phyloP scores from a whole-genome alignment of 2,113 vertebrate genomes.

The Ondatra zibethicus region DNA sequence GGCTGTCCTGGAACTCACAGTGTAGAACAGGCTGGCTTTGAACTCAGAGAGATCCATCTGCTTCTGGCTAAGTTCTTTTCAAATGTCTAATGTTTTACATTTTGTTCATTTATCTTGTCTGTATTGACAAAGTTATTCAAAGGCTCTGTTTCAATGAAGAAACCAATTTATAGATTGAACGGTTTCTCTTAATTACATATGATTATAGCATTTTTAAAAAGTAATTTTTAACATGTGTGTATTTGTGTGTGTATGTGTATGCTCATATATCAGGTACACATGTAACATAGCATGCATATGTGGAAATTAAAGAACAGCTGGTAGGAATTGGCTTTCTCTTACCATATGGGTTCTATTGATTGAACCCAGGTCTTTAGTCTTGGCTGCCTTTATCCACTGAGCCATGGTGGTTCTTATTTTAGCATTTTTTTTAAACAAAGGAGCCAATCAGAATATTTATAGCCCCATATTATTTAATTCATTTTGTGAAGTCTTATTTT shows the following conservation, averaged over 20 bases:
- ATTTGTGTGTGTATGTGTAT: not conserved
- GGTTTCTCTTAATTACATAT: constrained; percentile 1
- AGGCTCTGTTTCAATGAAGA: not conserved
- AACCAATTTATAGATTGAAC: constrained; percentile 16
- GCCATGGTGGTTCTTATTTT: not conserved
- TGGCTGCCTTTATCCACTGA: not conserved
- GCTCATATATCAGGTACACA: not conserved
- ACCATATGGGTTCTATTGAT: not conserved
- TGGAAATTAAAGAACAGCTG: not conserved
- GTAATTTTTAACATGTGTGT: not conserved
- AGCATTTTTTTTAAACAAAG: not conserved
- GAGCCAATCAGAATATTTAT: constrained; percentile 13
- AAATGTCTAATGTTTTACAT: not conserved
- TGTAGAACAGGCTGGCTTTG: not conserved
- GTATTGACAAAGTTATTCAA: constrained; percentile 9
- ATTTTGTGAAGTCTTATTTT: constrained; percentile 6
- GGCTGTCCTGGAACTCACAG: not conserved
- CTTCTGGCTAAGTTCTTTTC: not conserved
- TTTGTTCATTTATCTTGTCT: constrained; percentile 31
- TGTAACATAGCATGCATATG: no score
- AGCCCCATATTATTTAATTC: constrained; percentile 8
- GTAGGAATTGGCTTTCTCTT: not conserved
- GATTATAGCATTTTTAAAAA: not conserved
- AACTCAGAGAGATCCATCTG: not conserved
- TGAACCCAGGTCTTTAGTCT: not conserved